Conservation (phyloP, 2,797 vertebrate genomes). For the Sebastes iracundus region DNA sequence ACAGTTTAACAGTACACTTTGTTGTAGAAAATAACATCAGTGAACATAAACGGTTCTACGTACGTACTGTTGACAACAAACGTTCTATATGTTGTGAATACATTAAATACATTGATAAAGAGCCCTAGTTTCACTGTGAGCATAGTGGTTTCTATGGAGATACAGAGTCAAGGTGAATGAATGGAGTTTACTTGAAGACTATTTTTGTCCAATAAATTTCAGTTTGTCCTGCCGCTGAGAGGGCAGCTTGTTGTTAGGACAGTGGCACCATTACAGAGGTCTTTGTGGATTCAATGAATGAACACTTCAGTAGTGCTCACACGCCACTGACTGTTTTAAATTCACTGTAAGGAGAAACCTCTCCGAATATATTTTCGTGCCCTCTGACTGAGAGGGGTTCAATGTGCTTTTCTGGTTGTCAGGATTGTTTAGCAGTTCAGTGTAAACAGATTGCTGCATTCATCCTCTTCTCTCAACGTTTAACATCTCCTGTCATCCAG, state of each 20-base stretch:
- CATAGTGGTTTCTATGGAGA: neutral
- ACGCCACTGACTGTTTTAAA: conserved; percentile 9
- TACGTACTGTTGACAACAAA: too few species aligned
- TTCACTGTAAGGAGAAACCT: conserved; percentile 10
- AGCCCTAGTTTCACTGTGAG: neutral
- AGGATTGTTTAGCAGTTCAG: conserved; percentile 37
- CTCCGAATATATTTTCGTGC: conserved; percentile 1
- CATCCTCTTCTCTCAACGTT: conserved; percentile 27
- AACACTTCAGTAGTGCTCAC: neutral
- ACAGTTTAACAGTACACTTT: neutral
- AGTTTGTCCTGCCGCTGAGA: neutral
- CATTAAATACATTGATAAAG: neutral
- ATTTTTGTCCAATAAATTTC: neutral
- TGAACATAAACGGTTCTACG: too few species aligned
- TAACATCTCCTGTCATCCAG: conserved; percentile 45
- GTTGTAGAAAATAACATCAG: too few species aligned
- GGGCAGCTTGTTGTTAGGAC: neutral
- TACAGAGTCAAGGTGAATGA: neutral
- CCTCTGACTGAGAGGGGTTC: conserved; percentile 13
- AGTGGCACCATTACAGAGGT: neutral
- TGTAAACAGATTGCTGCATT: conserved; percentile 32
- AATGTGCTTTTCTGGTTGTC: conserved; percentile 44
- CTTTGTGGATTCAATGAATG: neutral
- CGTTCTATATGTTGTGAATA: neutral
- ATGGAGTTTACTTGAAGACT: neutral